Base-by-base conservation (phyloP, 2,797 vertebrate species). In the Cygnus olor region DNA sequence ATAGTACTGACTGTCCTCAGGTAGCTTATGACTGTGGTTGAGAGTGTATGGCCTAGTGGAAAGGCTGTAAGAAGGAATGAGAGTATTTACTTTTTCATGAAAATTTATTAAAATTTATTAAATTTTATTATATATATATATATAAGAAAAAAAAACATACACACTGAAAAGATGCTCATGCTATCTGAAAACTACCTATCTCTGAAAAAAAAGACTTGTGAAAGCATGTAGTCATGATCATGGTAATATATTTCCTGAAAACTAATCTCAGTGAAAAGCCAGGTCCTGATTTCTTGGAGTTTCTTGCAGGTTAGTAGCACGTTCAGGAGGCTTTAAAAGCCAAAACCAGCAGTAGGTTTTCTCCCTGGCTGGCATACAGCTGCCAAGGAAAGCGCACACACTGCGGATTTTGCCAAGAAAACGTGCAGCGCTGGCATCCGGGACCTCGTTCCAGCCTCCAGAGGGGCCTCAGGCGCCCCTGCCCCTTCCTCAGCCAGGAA, bases 281-380 rank as follows among this genome's bases (percentile, higher is more conserved):
- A 63, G 28, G 22, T 24, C 57, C 10, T 36, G 2, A 0, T 30
- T 63, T 27, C 47, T 24, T 47, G 4, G 22, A 24, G 22, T 49
- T 49, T 24, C 47, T 49, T 49, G 12, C 22, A 24, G 22, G 47
- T 49, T 49, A 14, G 11, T 19, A 17, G 0, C 7, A 11, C 1
- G 12, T 21, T 27, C 30, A 14, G 9, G 6, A 3, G 9, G 5
- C 60, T 24, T 16, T 11, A 14, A 13, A 3, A 16, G 10, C 15
- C 28, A 28, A 12, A 7, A 42, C n/a, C 27, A 13, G 0, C 11
- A 14, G 69, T 0, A 64, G 4, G 6, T 2, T 24, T 32, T 3
- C 27, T 4, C 5, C 4, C 1, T 0, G 2, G 6, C 0, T 2
- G 2, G 44, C 32, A n/a, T 0, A 5, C 14, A 10, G 54, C 18